These are phyloP conservation scores for Cryptotis parvus DNA, from an alignment of 2,113 vertebrate genomes.

Conservation along the genomic window DNA sequence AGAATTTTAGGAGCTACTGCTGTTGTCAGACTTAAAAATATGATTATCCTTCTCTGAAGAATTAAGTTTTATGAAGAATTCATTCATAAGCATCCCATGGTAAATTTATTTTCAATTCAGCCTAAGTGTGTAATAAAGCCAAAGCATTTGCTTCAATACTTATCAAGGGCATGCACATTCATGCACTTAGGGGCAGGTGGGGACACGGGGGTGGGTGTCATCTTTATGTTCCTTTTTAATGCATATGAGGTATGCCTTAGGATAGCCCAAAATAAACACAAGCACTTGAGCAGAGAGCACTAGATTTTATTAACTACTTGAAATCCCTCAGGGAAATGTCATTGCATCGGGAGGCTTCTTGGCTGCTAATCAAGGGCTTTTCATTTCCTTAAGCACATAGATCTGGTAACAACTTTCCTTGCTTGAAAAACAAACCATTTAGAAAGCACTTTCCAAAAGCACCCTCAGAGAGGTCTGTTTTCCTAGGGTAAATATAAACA, in stretches of 20 bases:
- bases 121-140: background rate
- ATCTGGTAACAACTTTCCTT: conserved; percentile 62
- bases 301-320: conserved; percentile 64
- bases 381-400: conserved; percentile 73
- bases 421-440: conserved; percentile 44
- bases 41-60: background rate
- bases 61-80: background rate
- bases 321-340: conserved; percentile 63
- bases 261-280: conserved; percentile 4
- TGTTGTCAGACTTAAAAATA: background rate
- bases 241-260: background rate
- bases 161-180: background rate
- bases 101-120: background rate
- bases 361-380: conserved; percentile 71
- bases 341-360: conserved; percentile 74
- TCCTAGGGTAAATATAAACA: conserved; percentile 6
- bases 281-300: conserved; percentile 49
- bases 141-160: background rate
- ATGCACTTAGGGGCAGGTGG: background rate
- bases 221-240: background rate
- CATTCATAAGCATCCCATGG: background rate
- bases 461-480: background rate
- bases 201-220: background rate
- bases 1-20: background rate
- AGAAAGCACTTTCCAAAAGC: conserved; percentile 35